These are phyloP conservation scores for Anadara kagoshimensis DNA, from an alignment of 1,140 invertebrate genomes.

Conservation along the genomic window DNA sequence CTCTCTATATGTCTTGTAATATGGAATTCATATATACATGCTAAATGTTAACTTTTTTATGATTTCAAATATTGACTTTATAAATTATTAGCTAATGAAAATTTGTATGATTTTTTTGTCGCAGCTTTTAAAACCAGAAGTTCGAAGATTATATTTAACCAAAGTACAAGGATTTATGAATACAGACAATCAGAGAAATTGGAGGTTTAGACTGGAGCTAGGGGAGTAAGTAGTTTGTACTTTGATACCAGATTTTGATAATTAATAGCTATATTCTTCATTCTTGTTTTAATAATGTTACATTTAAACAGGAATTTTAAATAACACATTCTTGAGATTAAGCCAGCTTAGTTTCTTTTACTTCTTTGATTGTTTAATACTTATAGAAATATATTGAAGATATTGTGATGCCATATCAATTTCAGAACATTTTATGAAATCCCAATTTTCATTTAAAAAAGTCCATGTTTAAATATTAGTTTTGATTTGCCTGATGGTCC, in stretches of 20 bases:
- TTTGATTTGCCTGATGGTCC: not conserved
- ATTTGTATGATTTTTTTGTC: slow-evolving; percentile 32
- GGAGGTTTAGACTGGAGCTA: slow-evolving; percentile 84
- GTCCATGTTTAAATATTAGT: not conserved
- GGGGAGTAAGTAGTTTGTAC: slow-evolving; percentile 73
- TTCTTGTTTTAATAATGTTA: not conserved
- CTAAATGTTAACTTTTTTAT: too few species aligned
- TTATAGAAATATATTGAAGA: too few species aligned
- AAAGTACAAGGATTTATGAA: slow-evolving; percentile 81
- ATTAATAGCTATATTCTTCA: not conserved
- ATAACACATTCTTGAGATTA: not conserved
- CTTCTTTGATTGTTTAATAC: too few species aligned
- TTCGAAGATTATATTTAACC: slow-evolving; percentile 79
- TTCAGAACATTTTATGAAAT: too few species aligned
- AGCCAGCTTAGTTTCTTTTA: too few species aligned
- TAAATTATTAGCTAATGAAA: not conserved
- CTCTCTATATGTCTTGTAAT: too few species aligned
- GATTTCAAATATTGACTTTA: too few species aligned
- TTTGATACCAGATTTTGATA: not conserved
- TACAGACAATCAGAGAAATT: slow-evolving; percentile 84
- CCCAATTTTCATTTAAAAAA: too few species aligned
- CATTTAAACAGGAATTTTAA: not conserved
- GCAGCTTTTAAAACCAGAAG: slow-evolving; percentile 78
- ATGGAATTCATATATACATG: too few species aligned
- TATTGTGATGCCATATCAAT: too few species aligned